These are phyloP conservation scores for Pangasius djambal DNA, from an alignment of 2,797 vertebrate species.

Conservation along the genomic window DNA sequence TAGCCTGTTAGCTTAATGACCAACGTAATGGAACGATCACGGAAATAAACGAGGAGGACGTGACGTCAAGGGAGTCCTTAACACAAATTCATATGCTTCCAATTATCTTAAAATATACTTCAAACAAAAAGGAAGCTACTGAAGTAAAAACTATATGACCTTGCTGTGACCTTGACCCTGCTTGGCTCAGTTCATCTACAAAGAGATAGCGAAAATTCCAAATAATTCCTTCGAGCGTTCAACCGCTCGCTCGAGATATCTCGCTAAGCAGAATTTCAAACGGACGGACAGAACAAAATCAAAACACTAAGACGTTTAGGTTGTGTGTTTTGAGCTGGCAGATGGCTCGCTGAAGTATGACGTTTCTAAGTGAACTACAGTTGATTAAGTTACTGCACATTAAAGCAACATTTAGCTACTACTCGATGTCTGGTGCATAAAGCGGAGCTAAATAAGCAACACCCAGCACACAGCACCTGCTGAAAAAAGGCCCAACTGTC, in stretches of 20 bases:
- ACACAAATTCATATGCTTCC: not conserved
- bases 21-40: not conserved
- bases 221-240: not conserved
- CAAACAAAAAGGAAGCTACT: not conserved
- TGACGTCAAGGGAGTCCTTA: not conserved
- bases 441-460: not conserved
- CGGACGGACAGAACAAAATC: not conserved
- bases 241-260: not conserved
- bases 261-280: not conserved
- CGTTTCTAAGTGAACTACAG: not conserved
- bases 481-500: not conserved
- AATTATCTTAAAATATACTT: not conserved
- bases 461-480: slow-evolving; percentile 8
- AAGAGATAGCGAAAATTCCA: not conserved
- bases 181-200: not conserved
- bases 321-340: not conserved
- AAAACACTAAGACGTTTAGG: not conserved
- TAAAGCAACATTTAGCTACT: not conserved
- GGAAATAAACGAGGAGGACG: not conserved
- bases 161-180: not conserved
- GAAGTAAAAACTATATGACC: not conserved
- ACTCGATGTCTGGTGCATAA: not conserved
- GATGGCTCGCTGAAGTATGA: not conserved
- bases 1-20: not conserved
- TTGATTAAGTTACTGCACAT: not conserved